Conservation (phyloP, 2,113 vertebrate genomes). For the Python bivittatus region DNA sequence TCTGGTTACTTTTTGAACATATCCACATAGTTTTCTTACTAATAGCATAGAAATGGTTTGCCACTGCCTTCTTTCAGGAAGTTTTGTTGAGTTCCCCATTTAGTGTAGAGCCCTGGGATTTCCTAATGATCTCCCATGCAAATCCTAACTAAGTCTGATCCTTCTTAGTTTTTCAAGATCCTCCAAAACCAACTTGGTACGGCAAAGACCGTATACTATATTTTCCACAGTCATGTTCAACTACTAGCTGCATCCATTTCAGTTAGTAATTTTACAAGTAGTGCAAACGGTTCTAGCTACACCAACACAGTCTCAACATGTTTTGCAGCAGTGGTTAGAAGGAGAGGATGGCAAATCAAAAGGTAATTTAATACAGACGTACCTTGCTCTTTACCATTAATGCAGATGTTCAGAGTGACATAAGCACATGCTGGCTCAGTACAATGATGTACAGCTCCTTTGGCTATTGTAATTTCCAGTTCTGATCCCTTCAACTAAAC, state of each 20-base stretch:
- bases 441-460: constrained; percentile 68
- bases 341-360: background rate
- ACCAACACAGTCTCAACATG: background rate
- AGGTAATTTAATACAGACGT: constrained; percentile 39
- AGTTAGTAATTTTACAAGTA: background rate
- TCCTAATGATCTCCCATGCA: background rate
- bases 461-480: constrained; percentile 87
- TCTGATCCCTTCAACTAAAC: constrained; percentile 90
- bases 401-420: constrained; percentile 84
- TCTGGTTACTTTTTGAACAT: background rate
- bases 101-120: background rate
- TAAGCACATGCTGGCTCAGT: constrained; percentile 85
- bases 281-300: background rate
- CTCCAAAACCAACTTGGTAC: background rate
- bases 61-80: background rate
- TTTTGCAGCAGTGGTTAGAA: background rate
- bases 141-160: background rate
- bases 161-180: background rate
- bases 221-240: background rate
- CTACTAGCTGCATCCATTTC: background rate
- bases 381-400: constrained; percentile 86
- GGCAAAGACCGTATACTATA: background rate
- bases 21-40: background rate
- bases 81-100: background rate
- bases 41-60: background rate